Evolutionary conservation across 1,140 invertebrate genomes (phyloP), one percentile per base, ranked within the genome.

Genomic region (Drosophila arizonae): DNA sequence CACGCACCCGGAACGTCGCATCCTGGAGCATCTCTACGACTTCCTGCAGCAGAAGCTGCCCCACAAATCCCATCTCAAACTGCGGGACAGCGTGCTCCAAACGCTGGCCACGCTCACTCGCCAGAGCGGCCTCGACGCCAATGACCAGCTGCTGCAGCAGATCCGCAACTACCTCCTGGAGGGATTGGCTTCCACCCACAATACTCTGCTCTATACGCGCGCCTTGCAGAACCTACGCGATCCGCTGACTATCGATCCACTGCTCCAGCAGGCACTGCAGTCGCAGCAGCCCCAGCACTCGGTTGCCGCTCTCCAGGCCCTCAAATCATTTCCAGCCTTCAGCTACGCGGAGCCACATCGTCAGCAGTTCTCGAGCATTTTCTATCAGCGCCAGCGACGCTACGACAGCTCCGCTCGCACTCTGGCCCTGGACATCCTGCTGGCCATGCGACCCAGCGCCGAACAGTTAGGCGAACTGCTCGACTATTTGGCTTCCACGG

Each of bases 361-460:
- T 10, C 90, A 70, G 50, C 85, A 90, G 4, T 94, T 95, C 3
- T 75, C 92, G 17, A 91, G 91, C 54, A 93, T 96, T 13, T 96
- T 96, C 81, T 94, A 94, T 69, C 95, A 96, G 81, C 85, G 94
- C 4, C 92, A 92, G 3, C 92, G 93, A 26, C 93, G 92, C 71
- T 94, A 93, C 55, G 96, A 97, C 81, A 95, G 95, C 13, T 96
- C 95, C 26, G 93, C 94, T 0, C 92, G 96, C 75, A 95, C 95
- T 1, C 71, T 97, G 45, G 95, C 96, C 0, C 85, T 95, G 9
- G 95, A 97, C 79, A 93, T 97, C 9, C 91, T 97, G n/a, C 91
- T 97, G 0, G 93, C 94, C 57, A 92, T 92, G 30, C 92, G 93
- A 6, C 93, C 94, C 1, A 91, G 90, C 11, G 92, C 94, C 13